These are phyloP conservation scores for Drosophila parabipectinata DNA, from an alignment of 1,140 invertebrate species.

Conservation along the genomic window DNA sequence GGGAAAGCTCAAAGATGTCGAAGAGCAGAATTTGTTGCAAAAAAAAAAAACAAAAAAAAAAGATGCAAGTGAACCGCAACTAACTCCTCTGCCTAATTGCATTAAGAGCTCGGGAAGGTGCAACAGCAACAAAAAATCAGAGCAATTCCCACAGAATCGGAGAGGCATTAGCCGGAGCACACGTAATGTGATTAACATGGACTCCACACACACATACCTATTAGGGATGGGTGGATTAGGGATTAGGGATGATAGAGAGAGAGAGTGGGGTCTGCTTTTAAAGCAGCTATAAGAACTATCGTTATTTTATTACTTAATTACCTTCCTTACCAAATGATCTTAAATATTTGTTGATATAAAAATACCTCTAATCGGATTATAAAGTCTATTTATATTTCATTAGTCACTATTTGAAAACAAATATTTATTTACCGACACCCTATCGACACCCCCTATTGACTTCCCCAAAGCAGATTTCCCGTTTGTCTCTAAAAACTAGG, in stretches of 20 bases:
- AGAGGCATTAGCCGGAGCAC: constrained; percentile 44
- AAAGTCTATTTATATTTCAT: background rate
- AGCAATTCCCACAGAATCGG: constrained; percentile 78
- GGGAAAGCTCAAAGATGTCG: constrained; percentile 47
- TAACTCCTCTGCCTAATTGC: constrained; percentile 57
- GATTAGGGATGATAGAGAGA: constrained; percentile 3
- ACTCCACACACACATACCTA: constrained; percentile 18
- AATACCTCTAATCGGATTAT: no score
- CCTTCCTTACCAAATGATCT: no score
- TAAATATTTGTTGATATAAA: no score
- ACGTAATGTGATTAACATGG: constrained; percentile 63
- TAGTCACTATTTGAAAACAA: background rate
- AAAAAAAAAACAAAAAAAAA: constrained; percentile 26
- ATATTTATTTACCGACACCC: background rate
- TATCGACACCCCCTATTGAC: background rate
- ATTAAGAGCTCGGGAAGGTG: constrained; percentile 57
- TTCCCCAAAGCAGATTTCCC: constrained; percentile 12
- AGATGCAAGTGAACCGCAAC: constrained; percentile 6
- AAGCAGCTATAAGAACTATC: no score
- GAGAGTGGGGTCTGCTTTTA: background rate
- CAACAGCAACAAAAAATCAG: constrained; percentile 65
- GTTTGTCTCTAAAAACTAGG: constrained; percentile 24
- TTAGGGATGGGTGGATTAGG: no score
- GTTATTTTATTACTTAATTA: no score
- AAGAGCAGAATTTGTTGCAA: constrained; percentile 33